Base-by-base conservation (phyloP, 2,888 invertebrate species). In the Horisme vitalbata region DNA sequence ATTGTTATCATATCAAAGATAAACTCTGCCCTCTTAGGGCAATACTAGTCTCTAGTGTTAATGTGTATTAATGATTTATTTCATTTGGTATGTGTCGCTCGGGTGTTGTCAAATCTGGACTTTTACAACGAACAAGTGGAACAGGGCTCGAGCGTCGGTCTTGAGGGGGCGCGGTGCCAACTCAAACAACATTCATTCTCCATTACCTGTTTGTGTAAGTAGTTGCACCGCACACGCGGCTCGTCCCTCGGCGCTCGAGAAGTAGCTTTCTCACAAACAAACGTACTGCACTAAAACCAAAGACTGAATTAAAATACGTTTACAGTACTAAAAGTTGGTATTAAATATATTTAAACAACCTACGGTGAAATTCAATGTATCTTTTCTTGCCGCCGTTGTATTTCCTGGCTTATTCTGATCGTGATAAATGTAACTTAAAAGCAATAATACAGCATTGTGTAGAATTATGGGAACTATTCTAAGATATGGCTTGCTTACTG, bases 241-340 rank as follows among this genome's bases (percentile, higher is more conserved):
- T n/a, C n/a, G n/a, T n/a, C n/a, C 3, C 30, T 8, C 14, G 4
- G 14, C 30, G 2, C 15, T 31, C 9, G n/a, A 2, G 3, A 13
- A 8, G 13, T 28, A 27, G 6, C 11, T n/a, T 13, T 14, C 13
- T 14, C 13, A 10, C 37, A 13, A 27, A 28, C 39, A 58, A 75
- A 75, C 69, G 78, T 73, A 82, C 79, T 83, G 77, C 77, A 77
- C 75, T 71, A 75, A 71, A 82, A 83, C 27, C 84, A 85, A 86
- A 85, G 85, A 85, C 84, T 85, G 85, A 82, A 74, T 62, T 65
- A 77, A 77, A 30, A 18, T 26, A 38, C 20, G 24, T 33, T 41
- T n/a, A 20, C 41, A 31, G 30, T 23, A 34, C 38, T 7, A 20
- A 28, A 32, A 18, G 41, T 15, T 43, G 26, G 32, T 15, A 28